A percentile compares a stretch with the other conserved stretches of the same genome.
These are phyloP conservation scores for Philopedon plagiatum DNA, from an alignment of 2,888 invertebrate genomes.

Conservation along the genomic window DNA sequence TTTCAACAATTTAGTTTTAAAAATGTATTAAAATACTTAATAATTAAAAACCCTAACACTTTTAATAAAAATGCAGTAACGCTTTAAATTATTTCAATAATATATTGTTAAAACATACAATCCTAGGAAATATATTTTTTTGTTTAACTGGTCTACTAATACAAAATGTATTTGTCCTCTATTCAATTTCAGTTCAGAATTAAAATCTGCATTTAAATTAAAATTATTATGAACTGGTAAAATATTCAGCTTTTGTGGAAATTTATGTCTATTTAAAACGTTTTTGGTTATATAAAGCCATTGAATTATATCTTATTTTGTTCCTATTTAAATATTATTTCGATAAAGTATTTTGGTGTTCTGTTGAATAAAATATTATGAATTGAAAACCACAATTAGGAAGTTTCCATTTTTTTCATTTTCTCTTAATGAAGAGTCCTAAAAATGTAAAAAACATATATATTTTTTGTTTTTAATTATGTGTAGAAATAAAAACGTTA, in stretches of 20 bases:
- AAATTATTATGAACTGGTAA: background rate
- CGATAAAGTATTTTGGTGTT: background rate
- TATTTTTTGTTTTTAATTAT: too few species aligned
- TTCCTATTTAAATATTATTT: background rate
- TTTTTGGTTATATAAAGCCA: background rate
- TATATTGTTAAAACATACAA: background rate
- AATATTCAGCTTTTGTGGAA: background rate
- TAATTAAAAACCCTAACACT: too few species aligned
- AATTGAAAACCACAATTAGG: background rate
- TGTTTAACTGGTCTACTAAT: background rate
- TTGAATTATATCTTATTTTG: background rate
- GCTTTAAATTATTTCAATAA: too few species aligned
- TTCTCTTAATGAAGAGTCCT: too few species aligned
- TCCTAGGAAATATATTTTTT: background rate
- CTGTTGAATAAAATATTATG: background rate
- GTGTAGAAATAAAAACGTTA: too few species aligned
- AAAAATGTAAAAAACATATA: too few species aligned
- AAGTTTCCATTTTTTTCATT: too few species aligned
- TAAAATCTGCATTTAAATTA: slow-evolving; percentile 14
- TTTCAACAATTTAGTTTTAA: too few species aligned
- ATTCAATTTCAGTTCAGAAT: background rate
- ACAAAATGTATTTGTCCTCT: background rate
- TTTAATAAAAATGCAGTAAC: too few species aligned
- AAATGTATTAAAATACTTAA: too few species aligned
- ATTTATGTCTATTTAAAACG: slow-evolving; percentile 11